Percentiles rank a stretch among this genome's conserved stretches.
Conservation (phyloP, 2,113 vertebrate species). For the Potamarius usumacintae region DNA sequence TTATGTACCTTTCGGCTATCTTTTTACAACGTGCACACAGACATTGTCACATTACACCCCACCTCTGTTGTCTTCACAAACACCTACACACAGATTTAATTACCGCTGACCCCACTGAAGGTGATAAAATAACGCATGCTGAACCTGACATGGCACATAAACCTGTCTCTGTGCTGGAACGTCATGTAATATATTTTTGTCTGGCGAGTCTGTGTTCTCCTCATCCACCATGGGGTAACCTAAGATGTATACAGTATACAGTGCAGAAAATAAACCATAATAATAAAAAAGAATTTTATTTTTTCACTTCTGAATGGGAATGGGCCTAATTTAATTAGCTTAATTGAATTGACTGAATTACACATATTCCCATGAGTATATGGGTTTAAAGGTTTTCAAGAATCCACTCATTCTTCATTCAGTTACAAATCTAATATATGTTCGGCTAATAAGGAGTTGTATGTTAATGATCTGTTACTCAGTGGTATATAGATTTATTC, state of each 20-base stretch:
- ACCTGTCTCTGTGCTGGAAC: constrained; percentile 34
- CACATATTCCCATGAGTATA: too few relatives aligned
- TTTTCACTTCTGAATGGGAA: not conserved
- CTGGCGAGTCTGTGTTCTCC: constrained; percentile 6
- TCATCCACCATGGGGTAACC: not conserved
- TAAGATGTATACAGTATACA: not conserved
- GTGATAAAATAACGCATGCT: constrained; percentile 51
- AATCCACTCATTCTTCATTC: not conserved
- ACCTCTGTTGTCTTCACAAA: not conserved
- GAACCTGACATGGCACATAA: constrained; percentile 46
- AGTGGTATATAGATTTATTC: not conserved
- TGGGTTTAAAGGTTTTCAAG: not conserved
- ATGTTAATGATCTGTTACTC: not conserved
- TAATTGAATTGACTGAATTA: too few relatives aligned
- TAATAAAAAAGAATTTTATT: too few relatives aligned
- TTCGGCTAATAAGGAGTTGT: not conserved
- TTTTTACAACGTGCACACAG: constrained; percentile 17
- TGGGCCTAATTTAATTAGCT: not conserved
- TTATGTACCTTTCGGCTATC: constrained; percentile 42
- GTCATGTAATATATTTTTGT: constrained; percentile 40
- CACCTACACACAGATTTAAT: constrained; percentile 39
- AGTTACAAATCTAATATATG: not conserved
- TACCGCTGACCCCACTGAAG: constrained; percentile 41
- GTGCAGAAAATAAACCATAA: not conserved
- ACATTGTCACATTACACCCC: constrained; percentile 20